These are phyloP conservation scores for Phlogophora meticulosa DNA, from an alignment of 2,888 invertebrate species.

Conservation along the genomic window DNA sequence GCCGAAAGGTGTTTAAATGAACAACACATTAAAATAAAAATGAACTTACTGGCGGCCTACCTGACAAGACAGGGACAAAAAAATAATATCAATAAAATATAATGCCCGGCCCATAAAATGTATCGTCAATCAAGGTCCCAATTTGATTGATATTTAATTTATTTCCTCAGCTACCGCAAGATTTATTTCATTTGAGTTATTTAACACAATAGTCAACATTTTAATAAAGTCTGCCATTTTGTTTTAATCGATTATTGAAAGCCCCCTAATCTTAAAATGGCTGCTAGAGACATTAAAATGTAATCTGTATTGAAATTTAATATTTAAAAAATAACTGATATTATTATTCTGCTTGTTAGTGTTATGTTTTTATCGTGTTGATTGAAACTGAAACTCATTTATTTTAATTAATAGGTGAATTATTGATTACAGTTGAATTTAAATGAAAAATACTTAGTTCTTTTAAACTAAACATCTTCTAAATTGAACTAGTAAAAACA, in stretches of 20 bases:
- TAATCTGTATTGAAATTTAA: slow-evolving; percentile 34
- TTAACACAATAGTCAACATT: slow-evolving; percentile 43
- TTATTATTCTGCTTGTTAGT: neutral
- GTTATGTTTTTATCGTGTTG: neutral
- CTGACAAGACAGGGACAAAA: slow-evolving; percentile 7
- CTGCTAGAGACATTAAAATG: slow-evolving; percentile 28
- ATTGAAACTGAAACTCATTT: slow-evolving; percentile 11
- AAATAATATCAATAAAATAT: slow-evolving; percentile 25
- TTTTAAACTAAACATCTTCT: too few relatives aligned
- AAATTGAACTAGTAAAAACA: too few relatives aligned
- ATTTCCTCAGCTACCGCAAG: slow-evolving; percentile 16
- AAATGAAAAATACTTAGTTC: too few relatives aligned
- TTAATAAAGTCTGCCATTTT: slow-evolving; percentile 30
- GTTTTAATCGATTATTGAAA: slow-evolving; percentile 28
- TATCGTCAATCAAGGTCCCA: slow-evolving; percentile 47
- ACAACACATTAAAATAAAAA: slow-evolving; percentile 6
- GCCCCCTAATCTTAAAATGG: slow-evolving; percentile 33
- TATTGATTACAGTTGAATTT: neutral
- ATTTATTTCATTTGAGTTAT: slow-evolving; percentile 23
- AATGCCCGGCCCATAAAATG: slow-evolving; percentile 26
- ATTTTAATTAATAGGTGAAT: slow-evolving; percentile 11
- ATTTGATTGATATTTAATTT: slow-evolving; percentile 53
- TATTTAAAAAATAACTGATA: neutral
- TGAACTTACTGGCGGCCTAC: neutral
- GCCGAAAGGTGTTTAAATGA: slow-evolving; percentile 21